phyloP scores from a whole-genome alignment of 2,113 vertebrate genomes.

The Mesoclemmys tuberculata region DNA sequence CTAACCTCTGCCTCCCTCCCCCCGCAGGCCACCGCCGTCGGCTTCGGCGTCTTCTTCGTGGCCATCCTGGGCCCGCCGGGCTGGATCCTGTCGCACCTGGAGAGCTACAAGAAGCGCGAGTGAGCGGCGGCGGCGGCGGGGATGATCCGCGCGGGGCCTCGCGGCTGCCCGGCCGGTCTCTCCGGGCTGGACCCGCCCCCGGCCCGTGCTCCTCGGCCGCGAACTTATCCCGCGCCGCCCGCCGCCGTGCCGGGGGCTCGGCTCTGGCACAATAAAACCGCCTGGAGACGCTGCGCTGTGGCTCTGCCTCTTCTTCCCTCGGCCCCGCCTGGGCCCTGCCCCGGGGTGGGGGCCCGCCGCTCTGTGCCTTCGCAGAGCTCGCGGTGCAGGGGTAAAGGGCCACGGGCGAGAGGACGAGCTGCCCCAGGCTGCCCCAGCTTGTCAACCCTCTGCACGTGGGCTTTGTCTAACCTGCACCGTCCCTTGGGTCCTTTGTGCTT shows the following conservation, averaged over 20 bases:
- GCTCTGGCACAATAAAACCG: background rate
- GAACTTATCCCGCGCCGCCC: too few relatives aligned
- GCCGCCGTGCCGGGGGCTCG: too few relatives aligned
- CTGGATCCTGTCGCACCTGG: constrained; percentile 68
- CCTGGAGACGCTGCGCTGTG: background rate
- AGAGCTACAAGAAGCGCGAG: constrained; percentile 65
- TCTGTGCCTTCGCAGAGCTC: background rate
- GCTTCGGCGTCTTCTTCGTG: constrained; percentile 46
- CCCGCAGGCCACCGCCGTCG: constrained; percentile 36
- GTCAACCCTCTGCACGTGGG: too few relatives aligned
- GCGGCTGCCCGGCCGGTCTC: background rate
- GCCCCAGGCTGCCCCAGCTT: background rate
- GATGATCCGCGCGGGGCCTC: background rate
- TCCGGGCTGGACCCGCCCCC: background rate
- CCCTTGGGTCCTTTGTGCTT: background rate
- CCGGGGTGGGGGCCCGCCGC: too few relatives aligned
- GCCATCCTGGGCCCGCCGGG: constrained; percentile 44
- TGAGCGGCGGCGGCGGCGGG: constrained; percentile 24
- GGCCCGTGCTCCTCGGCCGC: too few relatives aligned
- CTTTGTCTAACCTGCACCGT: too few relatives aligned
- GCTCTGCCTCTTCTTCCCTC: background rate
- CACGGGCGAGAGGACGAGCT: background rate
- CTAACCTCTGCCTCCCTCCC: background rate
- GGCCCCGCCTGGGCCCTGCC: too few relatives aligned
- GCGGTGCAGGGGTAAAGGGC: background rate